Base-by-base conservation (phyloP, 2,113 vertebrate genomes). In the Laticauda laticaudata region DNA sequence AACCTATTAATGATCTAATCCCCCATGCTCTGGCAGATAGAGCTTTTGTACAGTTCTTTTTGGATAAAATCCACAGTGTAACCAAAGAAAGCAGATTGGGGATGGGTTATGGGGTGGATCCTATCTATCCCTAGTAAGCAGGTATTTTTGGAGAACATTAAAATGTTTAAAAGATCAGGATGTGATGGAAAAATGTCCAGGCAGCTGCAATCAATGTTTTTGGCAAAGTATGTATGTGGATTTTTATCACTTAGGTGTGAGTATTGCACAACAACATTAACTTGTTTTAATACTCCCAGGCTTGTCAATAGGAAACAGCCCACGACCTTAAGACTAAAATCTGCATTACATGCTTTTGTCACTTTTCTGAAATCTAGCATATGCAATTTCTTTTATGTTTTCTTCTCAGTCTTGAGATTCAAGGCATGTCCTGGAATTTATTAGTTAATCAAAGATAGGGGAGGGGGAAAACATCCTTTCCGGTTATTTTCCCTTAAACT, bases 1-100 rank as follows among this genome's bases (percentile, higher is more conserved):
- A 95, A 95, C 93, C 96, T 95, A 96, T 97, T 97, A 97, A 96
- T 96, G 96, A 97, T 96, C 94, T 94, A 96, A 97, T 97, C 96
- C 94, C 90, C 94, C 95, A 94, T 97, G 95, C 95, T 96, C 93
- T 64, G 89, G 95, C 69, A 93, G 96, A 92, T 91, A 92, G 64
- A 54, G 92, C 92, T 92, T 54, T 94, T 96, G 92, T 55, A 56
- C 21, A 87, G 92, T 94, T 95, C 93, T 39, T 96, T 97, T 97
- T 81, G 95, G 94, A 95, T 97, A 96, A 96, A 97, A 95, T 92
- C 96, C 96, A 94, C 94, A 88, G 91, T 8, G 18, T 64, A 9
- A 61, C 85, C 53, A 59, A 94, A 89, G 93, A 94, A 93, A 91
- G 64, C 54, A 92, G 18, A 94, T 90, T 91, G 92, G 87, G 94